Base-by-base conservation (phyloP, 2,888 invertebrate species). In the Steinernema scapterisci region DNA sequence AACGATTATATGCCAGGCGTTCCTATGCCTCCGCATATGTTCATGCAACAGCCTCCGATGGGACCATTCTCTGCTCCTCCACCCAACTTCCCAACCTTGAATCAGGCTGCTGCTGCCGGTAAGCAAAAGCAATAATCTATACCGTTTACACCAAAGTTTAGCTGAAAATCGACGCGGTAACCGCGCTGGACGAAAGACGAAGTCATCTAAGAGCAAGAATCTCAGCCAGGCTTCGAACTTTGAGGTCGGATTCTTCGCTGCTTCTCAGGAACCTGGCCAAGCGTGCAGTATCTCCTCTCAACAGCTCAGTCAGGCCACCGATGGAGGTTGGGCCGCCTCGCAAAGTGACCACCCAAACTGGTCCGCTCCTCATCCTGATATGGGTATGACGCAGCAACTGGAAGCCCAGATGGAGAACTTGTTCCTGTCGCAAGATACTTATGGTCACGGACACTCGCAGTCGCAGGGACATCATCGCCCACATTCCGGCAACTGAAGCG, bases 1-100 rank as follows among this genome's bases (percentile, higher is more conserved):
- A 72, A 79, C n/a, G 51, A 76, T 25, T 56, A n/a, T 21, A 38
- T 63, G 6, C 25, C 93, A 82, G 90, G 89, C 82, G 91, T 95
- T 80, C 95, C 96, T 0, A 95, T 97, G 2, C 94, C 95, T 0
- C 93, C 95, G 92, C 94, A 93, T 88, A 94, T 93, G 93, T 85
- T 85, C 71, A 27, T 63, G 63, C 63, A 38, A 9, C 38, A 38
- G 5, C 63, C 63, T 27, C 48, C 48, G 19, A 48, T 48, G 48
- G 48, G n/a, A 9, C 27, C 63, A 5, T 48, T n/a, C 19, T 25
- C 31, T 2, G 63, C 63, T 63, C 16, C 27, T 13, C 63, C 63
- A 3, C 21, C 11, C 13, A 19, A 54, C 5, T 54, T 23, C 23
- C 54, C 54, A 21, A 19, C 23, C n/a, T n/a, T 48, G 19, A 19